Evolutionary conservation across 2,113 vertebrate species (phyloP), one percentile per base, ranked within the genome.

Genomic region (Brachyhypopomus occidentalis): DNA sequence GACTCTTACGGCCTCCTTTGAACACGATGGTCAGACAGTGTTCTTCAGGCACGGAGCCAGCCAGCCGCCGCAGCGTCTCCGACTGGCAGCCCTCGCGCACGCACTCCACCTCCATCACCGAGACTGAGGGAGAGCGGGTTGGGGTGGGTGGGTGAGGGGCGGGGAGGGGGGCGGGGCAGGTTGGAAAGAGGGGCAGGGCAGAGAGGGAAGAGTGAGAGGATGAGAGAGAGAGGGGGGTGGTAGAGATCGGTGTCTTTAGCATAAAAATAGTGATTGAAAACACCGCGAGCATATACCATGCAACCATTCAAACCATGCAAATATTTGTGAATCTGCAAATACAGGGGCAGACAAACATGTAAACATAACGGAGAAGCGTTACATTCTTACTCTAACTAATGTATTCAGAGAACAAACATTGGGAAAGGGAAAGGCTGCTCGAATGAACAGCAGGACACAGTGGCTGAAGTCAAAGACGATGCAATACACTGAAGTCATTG

Each of bases 51-150:
- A 96, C 91, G 16, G 92, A 87, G 2, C 85, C 82, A 0, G 88
- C 89, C 55, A 94, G 86, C 72, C 88, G 91, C 27, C 93, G 92
- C 73, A 98, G 88, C 0, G 89, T 95, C 88, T 98, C 96, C 0
- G 96, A 98, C 86, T 94, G 96, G 84, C 91, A 95, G 0, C 98
- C 97, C 82, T 96, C 91, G 0, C 93, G 95, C n/a, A 99, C 89
- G 0, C 92, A 94, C 89, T 96, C 95, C 38, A 99, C 91, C 41
- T 98, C 95, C 83, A 91, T 84, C 88, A 99, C 87, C 2, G 93
- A 95, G 88, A 98, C 97, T 98, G 89, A 11, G 73, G 60, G 19
- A 27, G 27, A n/a, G 8, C 52, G 2, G 71, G 48, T n/a, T 2
- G 67, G 16, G 76, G 8, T 17, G 23, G 20, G 16, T 19, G 23